Evolutionary conservation across 1,140 invertebrate species (phyloP).

Genomic region (Phenacoccus solenopsis): DNA sequence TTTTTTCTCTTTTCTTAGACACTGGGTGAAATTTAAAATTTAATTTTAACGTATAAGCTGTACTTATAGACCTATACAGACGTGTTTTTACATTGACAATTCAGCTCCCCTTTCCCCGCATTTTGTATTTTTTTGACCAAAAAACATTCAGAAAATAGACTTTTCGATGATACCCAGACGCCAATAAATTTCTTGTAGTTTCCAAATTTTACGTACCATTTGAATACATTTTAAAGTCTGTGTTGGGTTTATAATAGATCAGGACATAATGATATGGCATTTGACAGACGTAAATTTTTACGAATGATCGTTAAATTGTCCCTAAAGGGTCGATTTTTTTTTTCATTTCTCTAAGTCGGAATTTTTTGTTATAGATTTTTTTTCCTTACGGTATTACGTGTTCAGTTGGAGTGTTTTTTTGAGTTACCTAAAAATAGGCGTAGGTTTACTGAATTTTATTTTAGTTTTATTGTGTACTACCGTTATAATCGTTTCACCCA

Average conservation of each 20-base stretch:
- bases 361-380: not conserved
- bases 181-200: no score
- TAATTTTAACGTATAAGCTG: not conserved
- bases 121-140: not conserved
- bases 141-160: not conserved
- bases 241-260: not conserved
- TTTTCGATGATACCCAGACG: no score
- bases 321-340: not conserved
- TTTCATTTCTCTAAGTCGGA: not conserved
- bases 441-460: not conserved
- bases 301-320: not conserved
- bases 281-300: not conserved
- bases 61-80: not conserved
- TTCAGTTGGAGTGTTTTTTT: not conserved
- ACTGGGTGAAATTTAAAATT: constrained; percentile 10
- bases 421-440: not conserved
- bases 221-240: not conserved
- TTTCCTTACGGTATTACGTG: not conserved
- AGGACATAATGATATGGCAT: not conserved
- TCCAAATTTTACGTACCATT: not conserved
- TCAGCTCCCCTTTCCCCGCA: no score
- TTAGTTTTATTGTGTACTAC: no score
- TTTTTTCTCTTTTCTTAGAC: not conserved
- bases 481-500: not conserved
- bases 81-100: not conserved